Base-by-base conservation (phyloP, 1,140 invertebrate genomes). In the Formica selysi region DNA sequence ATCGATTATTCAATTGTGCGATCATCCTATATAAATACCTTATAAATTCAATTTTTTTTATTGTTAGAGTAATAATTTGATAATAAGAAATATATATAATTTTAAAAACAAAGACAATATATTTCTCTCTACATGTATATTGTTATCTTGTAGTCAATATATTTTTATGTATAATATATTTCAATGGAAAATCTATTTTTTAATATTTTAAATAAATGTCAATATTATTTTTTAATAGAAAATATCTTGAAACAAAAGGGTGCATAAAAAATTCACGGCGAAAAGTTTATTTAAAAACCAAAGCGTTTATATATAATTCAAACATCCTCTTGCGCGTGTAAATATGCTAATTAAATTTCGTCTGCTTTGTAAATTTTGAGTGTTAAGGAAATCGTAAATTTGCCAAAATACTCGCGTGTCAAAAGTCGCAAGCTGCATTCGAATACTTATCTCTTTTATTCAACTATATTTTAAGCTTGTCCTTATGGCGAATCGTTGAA, bases 341-440 rank as follows among this genome's bases (percentile, higher is more conserved):
- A 36, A 67, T 79, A 62, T 71, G 78, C 22, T 38, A 80, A 80
- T 89, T 88, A 87, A 79, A 79, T 57, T 68, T 41, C 26, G 87
- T 91, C 41, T 32, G 22, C 41, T 38, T 61, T 62, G 4, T 13
- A 0, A 8, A 41, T 26, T 61, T 84, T 57, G 41, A 51, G 16
- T 1, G 48, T 51, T 51, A 51, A 76, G 26, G 70, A 76, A 84
- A 76, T 76, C 54, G 13, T 62, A 76, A 76, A 84, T 73, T 62
- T 61, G 6, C 22, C n/a, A 36, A 61, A 61, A 38, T 29, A 4
- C 8, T 29, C 73, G 59, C 22, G 73, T 57, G 81, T 85, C 59
- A 54, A 76, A 85, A 85, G 44, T 65, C 59, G 22, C 81, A 85
- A 85, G 44, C 81, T 85, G 81, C 62, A 64, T 5, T 19, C 36